Conservation (phyloP, 2,888 invertebrate species). For the Graphium colonna region DNA sequence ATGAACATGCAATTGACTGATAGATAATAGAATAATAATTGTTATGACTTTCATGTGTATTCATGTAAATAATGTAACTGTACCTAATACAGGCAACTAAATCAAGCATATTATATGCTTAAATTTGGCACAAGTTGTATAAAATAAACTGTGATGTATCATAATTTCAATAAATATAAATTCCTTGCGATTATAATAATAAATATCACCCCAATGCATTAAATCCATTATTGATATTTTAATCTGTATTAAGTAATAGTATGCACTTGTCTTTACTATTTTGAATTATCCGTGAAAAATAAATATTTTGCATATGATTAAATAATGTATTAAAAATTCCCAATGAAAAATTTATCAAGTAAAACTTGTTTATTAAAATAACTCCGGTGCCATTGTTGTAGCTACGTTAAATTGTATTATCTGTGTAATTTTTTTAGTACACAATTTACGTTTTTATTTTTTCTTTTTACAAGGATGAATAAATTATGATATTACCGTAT, state of each 20-base stretch:
- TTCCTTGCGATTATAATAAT: constrained; percentile 13
- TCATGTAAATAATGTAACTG: constrained; percentile 46
- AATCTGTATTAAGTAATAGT: neutral
- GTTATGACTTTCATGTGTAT: constrained; percentile 33
- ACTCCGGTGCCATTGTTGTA: constrained; percentile 33
- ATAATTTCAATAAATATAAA: constrained; percentile 31
- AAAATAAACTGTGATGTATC: constrained; percentile 59
- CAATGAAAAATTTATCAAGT: constrained; percentile 15
- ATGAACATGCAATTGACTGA: constrained; percentile 67
- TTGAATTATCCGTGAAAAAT: neutral
- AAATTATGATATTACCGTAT: constrained; percentile 28
- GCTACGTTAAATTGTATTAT: constrained; percentile 30
- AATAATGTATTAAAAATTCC: neutral
- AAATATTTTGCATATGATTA: neutral
- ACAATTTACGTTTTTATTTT: constrained; percentile 26
- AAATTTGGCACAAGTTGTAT: constrained; percentile 57
- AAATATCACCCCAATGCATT: neutral
- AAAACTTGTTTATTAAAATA: constrained; percentile 11
- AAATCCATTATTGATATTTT: neutral
- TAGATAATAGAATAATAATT: constrained; percentile 58
- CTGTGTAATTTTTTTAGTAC: constrained; percentile 33
- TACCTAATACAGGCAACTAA: constrained; percentile 17
- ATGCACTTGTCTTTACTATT: neutral
- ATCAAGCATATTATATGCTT: constrained; percentile 18
- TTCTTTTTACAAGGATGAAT: constrained; percentile 37